Conservation (phyloP, 1,140 invertebrate species). For the Habropoda laboriosa region DNA sequence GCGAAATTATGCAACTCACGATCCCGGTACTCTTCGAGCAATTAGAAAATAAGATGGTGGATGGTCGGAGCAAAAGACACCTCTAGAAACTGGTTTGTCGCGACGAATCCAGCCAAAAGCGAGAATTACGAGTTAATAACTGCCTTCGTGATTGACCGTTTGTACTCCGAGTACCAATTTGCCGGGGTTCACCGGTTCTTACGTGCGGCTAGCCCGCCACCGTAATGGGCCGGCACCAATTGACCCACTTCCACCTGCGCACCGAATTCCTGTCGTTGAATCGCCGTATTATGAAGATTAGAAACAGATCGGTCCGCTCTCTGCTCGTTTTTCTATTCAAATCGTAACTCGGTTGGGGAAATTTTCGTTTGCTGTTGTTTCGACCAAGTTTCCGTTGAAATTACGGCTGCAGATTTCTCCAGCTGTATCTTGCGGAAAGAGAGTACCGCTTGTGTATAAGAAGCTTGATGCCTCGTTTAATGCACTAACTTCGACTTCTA, state of each 20-base stretch:
- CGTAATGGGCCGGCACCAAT: conserved; percentile 11
- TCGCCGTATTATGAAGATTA: background rate
- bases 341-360: background rate
- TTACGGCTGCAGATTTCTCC: no score
- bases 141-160: conserved; percentile 38
- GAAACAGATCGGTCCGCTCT: background rate
- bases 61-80: no score
- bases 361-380: background rate
- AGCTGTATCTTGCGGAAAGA: background rate
- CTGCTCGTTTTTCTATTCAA: background rate
- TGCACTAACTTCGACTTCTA: background rate
- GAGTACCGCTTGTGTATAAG: background rate
- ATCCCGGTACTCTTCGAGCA: background rate
- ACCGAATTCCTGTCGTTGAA: background rate
- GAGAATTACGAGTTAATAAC: conserved; percentile 45
- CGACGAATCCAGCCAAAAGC: background rate
- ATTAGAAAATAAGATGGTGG: background rate
- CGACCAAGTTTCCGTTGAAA: no score
- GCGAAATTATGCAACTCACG: background rate
- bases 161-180: conserved; percentile 37
- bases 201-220: background rate
- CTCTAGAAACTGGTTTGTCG: background rate
- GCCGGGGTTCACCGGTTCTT: conserved; percentile 7
- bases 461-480: background rate
- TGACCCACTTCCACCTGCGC: background rate